Conservation (phyloP, 2,797 vertebrate genomes). For the Hylomyscus alleni region DNA sequence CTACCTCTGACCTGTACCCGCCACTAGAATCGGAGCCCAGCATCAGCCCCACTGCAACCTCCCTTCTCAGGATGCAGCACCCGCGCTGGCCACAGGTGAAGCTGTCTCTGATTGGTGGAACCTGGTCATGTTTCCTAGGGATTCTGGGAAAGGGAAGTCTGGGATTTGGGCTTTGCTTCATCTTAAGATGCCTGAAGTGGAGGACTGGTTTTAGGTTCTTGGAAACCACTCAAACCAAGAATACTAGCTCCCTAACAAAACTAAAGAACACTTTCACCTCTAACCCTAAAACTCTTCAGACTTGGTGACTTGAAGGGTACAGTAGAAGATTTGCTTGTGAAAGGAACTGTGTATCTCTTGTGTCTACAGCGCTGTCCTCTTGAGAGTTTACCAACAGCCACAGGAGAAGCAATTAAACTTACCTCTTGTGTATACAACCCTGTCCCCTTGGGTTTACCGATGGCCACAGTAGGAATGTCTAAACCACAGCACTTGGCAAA, state of each 20-base stretch:
- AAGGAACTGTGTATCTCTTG: too few relatives aligned
- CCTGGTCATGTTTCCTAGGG: neutral
- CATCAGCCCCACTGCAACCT: neutral
- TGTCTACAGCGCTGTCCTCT: rapidly evolving
- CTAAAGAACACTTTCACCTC: neutral
- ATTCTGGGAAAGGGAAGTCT: neutral
- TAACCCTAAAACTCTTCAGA: neutral
- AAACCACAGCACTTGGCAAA: neutral
- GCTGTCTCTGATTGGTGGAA: neutral
- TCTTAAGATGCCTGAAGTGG: neutral
- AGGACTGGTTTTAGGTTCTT: neutral
- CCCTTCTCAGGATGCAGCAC: too few relatives aligned
- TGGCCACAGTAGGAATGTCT: rapidly evolving
- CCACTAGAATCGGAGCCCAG: neutral
- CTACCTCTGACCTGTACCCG: too few relatives aligned
- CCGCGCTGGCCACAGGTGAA: neutral
- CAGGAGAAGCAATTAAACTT: neutral
- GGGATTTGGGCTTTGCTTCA: neutral
- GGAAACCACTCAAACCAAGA: neutral
- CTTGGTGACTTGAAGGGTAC: neutral
- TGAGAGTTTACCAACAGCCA: too few relatives aligned
- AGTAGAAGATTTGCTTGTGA: neutral
- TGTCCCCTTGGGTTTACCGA: rapidly evolving
- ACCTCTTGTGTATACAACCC: too few relatives aligned
- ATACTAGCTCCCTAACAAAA: neutral